Evolutionary conservation across 2,113 vertebrate species (phyloP), one percentile per base, ranked within the genome.

Genomic region (Centropus unirufus): DNA sequence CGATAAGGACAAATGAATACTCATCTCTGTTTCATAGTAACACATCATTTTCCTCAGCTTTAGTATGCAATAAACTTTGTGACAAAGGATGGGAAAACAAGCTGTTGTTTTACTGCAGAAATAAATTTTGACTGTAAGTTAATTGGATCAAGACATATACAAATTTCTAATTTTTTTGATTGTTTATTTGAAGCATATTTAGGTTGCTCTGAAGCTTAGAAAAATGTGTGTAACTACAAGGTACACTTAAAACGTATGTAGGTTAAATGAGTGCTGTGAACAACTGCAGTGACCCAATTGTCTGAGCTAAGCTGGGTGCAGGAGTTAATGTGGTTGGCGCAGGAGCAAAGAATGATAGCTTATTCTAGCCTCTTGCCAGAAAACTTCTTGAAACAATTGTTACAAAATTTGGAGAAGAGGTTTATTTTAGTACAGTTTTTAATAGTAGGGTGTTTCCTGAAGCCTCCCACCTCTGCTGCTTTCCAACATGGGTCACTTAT

Each of bases 111-210:
- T 90, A 58, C 26, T 83, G 36, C 23, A 81, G 61, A 77, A 93
- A 83, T 52, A 80, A 63, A 51, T 70, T 46, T 64, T 69, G n/a
- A 40, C 36, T 66, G 64, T 40, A 61, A 61, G 13, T 83, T 88
- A 81, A 74, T 74, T 69, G 57, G 57, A 18, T 73, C 9, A 88
- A 83, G 30, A 63, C 23, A 69, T 69, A 7, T 88, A 40, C 83
- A 91, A 90, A 83, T 90, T 69, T 92, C 24, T 83, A 55, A 40
- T 82, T 69, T 86, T 88, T 68, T 47, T 26, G n/a, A 19, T 86
- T 27, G 11, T 62, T 90, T 77, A 29, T 77, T 77, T 83, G 75
- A 92, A 81, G 51, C 36, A 59, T 22, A 44, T 77, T 69, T 57
- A 69, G 23, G 17, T 20, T 66, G 39, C 66, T 82, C 30, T 85